Percentiles rank a stretch among this genome's conserved stretches.
Evolutionary conservation across 1,140 invertebrate genomes (phyloP).

Genomic region (Euwallacea similis): DNA sequence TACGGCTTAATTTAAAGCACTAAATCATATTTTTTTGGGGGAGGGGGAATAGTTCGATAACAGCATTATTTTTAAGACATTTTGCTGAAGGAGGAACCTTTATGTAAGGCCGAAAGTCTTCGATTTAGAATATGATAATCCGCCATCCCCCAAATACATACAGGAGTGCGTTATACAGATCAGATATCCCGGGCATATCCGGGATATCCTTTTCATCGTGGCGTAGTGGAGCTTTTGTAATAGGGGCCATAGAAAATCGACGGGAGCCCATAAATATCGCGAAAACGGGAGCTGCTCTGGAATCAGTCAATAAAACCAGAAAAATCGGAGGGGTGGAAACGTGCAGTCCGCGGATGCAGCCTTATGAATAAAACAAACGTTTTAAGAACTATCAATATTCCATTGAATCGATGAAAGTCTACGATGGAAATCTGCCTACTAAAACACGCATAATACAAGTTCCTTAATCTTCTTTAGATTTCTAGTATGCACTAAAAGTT

Average conservation of each 20-base stretch:
- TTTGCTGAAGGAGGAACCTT: background rate
- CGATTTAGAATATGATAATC: slow-evolving; percentile 24
- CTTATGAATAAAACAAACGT: slow-evolving; percentile 53
- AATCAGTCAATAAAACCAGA: slow-evolving; percentile 51
- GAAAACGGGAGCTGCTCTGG: slow-evolving; percentile 44
- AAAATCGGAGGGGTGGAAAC: slow-evolving; percentile 48
- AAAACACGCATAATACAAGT: too few species aligned
- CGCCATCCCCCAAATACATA: slow-evolving; percentile 17
- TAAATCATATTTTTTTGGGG: slow-evolving; percentile 12
- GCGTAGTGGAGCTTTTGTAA: slow-evolving; percentile 21
- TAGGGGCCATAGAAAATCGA: slow-evolving; percentile 30
- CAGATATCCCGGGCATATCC: slow-evolving; percentile 28
- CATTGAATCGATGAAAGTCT: slow-evolving; percentile 24
- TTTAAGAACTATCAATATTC: slow-evolving; percentile 48
- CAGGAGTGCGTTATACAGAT: slow-evolving; percentile 25
- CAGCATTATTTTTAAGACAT: background rate
- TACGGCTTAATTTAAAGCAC: slow-evolving; percentile 31
- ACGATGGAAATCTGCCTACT: too few species aligned
- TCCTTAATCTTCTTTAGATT: too few species aligned
- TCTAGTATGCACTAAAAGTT: too few species aligned
- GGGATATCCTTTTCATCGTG: slow-evolving; percentile 30
- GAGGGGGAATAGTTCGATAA: too few species aligned
- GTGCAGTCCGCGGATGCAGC: slow-evolving; percentile 38
- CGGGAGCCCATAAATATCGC: slow-evolving; percentile 47
- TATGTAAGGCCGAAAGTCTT: background rate